Conservation (phyloP, 53 echinoderm and acorn worm genomes). For the Apostichopus leukothele region DNA sequence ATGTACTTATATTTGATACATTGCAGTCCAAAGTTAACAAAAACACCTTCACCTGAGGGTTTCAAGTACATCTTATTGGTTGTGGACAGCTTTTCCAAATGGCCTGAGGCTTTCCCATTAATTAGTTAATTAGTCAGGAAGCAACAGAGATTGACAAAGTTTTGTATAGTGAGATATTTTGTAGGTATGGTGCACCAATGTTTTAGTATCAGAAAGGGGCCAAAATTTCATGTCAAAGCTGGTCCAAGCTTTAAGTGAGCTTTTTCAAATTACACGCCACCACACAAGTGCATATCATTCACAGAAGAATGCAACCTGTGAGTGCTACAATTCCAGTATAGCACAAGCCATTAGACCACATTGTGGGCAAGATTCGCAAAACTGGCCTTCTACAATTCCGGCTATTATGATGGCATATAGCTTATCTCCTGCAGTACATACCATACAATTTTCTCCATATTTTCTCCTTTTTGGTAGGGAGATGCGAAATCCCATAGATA, state of each 20-base stretch:
- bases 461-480: conserved; percentile 25
- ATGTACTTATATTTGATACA: too few species aligned
- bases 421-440: conserved; percentile 33
- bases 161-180: conserved; percentile 14
- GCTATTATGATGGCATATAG: conserved; percentile 45
- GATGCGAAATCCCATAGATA: conserved; percentile 31
- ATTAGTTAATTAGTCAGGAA: conserved; percentile 26
- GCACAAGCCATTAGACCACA: conserved; percentile 32
- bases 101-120: conserved; percentile 50
- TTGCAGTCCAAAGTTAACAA: too few species aligned
- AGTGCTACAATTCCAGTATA: conserved; percentile 29
- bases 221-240: too few species aligned
- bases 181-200: conserved; percentile 30
- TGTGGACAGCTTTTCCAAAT: conserved; percentile 43
- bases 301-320: conserved; percentile 31
- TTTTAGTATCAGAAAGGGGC: conserved; percentile 43
- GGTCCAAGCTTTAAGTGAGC: conserved; percentile 31
- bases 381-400: conserved; percentile 15
- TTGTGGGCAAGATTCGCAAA: not conserved
- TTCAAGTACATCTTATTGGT: conserved; percentile 36
- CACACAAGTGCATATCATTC: conserved; percentile 34
- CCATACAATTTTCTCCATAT: not conserved
- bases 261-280: conserved; percentile 34
- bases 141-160: conserved; percentile 5
- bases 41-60: too few species aligned